A percentile compares a stretch with the other conserved stretches of the same genome.
Conservation (phyloP, 2,888 invertebrate genomes). For the Gasteruption jaculator region DNA sequence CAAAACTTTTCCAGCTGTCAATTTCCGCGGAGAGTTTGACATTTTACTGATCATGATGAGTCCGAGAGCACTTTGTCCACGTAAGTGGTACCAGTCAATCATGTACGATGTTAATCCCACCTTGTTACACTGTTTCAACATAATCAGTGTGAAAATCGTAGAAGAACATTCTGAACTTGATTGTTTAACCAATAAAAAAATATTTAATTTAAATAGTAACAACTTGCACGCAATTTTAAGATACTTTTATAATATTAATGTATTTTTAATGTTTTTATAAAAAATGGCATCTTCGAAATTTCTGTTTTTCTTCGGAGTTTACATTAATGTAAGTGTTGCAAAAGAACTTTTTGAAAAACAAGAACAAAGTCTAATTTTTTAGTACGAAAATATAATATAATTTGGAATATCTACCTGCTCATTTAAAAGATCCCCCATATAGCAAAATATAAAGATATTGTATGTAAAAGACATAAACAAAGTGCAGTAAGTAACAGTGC, state of each 20-base stretch:
- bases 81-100: constrained; percentile 37
- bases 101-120: constrained; percentile 33
- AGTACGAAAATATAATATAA: neutral
- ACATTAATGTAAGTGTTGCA: no score
- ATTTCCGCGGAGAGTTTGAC: constrained; percentile 30
- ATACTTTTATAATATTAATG: no score
- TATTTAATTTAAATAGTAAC: constrained; percentile 4
- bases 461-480: constrained; percentile 37
- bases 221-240: no score
- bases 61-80: constrained; percentile 25
- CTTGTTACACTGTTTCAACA: constrained; percentile 25
- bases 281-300: no score
- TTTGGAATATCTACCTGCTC: constrained; percentile 32
- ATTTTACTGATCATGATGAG: constrained; percentile 32
- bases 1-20: constrained; percentile 40
- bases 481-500: constrained; percentile 33
- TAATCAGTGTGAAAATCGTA: constrained; percentile 7
- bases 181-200: constrained; percentile 6
- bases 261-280: no score
- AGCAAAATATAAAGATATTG: constrained; percentile 42
- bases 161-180: no score
- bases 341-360: no score
- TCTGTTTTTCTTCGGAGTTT: no score
- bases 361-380: no score
- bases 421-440: constrained; percentile 37